phyloP scores from a whole-genome alignment of 2,113 vertebrate species.

The Oophaga pumilio region DNA sequence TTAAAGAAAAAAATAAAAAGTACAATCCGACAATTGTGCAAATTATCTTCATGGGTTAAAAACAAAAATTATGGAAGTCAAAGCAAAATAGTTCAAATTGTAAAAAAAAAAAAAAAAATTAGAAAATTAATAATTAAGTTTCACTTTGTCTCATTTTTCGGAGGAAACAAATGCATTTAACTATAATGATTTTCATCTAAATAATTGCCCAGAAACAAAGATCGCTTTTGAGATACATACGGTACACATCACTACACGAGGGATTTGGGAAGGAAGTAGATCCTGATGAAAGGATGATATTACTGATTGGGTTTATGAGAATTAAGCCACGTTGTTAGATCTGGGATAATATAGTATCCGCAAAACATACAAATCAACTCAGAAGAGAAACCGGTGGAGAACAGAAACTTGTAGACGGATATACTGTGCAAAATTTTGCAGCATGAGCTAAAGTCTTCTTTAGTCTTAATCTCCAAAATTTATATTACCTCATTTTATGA shows the following conservation, averaged over 20 bases:
- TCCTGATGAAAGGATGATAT: not conserved
- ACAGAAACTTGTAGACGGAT: not conserved
- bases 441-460: not conserved
- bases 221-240: not conserved
- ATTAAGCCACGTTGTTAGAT: constrained; percentile 3
- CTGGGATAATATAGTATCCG: not conserved
- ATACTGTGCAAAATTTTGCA: no score
- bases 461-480: not conserved
- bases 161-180: not conserved
- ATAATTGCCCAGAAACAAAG: no score
- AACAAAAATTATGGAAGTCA: not conserved
- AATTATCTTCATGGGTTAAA: not conserved
- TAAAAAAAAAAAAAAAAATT: not conserved
- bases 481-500: no score
- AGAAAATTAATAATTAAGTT: not conserved
- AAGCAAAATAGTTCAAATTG: no score
- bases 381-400: not conserved
- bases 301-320: not conserved
- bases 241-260: not conserved
- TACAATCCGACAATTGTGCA: not conserved
- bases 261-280: not conserved
- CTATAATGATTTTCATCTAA: not conserved
- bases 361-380: not conserved
- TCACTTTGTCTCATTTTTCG: not conserved
- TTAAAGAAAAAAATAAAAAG: no score